Conservation (phyloP, 2,113 vertebrate genomes). For the Oceanodroma tethys region DNA sequence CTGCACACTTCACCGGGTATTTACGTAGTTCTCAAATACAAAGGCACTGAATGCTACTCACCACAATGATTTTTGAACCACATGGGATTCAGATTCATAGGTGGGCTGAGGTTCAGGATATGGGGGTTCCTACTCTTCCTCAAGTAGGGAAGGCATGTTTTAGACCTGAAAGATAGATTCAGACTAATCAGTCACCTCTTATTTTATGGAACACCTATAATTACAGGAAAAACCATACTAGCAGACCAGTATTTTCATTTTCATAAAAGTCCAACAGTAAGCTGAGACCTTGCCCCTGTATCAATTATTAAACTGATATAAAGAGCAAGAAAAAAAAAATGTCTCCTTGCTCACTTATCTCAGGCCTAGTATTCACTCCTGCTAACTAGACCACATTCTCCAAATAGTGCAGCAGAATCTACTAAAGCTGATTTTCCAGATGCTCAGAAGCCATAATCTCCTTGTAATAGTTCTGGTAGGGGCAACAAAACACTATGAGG, state of each 20-base stretch:
- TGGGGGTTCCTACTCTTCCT: slow-evolving; percentile 88
- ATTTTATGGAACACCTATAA: background rate
- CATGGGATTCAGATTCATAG: slow-evolving; percentile 90
- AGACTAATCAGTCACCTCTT: background rate
- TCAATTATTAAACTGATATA: background rate
- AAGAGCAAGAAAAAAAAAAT: background rate
- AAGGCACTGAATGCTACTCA: slow-evolving; percentile 44
- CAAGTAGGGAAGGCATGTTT: slow-evolving; percentile 89
- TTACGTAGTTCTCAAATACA: background rate
- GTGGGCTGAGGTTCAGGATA: slow-evolving; percentile 94
- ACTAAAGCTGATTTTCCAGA: background rate
- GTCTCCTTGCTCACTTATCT: background rate
- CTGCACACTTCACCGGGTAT: background rate
- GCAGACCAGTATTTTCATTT: background rate
- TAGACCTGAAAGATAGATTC: slow-evolving; percentile 80
- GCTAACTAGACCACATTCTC: background rate
- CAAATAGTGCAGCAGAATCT: background rate
- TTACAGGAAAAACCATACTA: background rate
- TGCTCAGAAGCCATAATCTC: background rate
- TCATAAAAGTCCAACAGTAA: background rate
- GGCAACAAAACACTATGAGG: background rate
- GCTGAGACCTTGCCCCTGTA: background rate
- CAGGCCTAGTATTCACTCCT: background rate
- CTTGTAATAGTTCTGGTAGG: background rate
- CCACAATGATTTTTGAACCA: slow-evolving; percentile 97